A percentile compares a stretch with the other conserved stretches of the same genome.
phyloP scores from a whole-genome alignment of 2,113 vertebrate species.

The human (Homo sapiens) region GRCh38 chrX:146087501-146088000 shows the following conservation, averaged over 20 bases:
- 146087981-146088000: neutral
- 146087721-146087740: neutral
- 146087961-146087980: neutral
- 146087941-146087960: neutral
- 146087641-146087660: neutral
- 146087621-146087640: neutral
- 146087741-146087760: neutral
- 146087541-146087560: neutral
- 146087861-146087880: neutral
- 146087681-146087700: neutral
- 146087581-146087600: neutral
- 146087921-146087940: neutral
- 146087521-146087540: neutral
- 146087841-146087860: neutral
- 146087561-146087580: neutral
- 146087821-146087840: neutral
- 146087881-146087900: neutral
- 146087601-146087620: neutral
- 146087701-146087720: neutral
- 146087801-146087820: neutral
- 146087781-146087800: neutral
- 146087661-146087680: neutral
- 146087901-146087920: neutral
- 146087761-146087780: neutral
- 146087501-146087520: neutral